phyloP scores from a whole-genome alignment of 2,888 invertebrate species.

The Melangyna quadrimaculata region DNA sequence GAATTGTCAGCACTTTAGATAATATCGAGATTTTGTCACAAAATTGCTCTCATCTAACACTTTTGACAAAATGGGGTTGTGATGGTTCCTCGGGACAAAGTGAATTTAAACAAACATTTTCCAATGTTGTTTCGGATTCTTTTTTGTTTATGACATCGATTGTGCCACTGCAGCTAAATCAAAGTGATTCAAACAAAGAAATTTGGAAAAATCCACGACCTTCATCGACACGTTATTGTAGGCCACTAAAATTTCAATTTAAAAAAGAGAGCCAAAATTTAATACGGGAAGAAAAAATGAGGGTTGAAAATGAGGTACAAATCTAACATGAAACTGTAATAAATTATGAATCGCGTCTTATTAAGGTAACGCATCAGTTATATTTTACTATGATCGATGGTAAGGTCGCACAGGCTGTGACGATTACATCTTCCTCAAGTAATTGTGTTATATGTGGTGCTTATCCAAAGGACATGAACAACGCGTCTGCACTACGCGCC shows the following conservation, averaged over 20 bases:
- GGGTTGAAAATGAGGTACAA: slow-evolving; percentile 14
- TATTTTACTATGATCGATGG: slow-evolving; percentile 28
- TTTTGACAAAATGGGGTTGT: slow-evolving; percentile 24
- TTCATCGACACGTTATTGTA: slow-evolving; percentile 21
- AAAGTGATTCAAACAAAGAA: not conserved
- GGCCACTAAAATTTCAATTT: slow-evolving; percentile 14
- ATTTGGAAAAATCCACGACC: slow-evolving; percentile 16
- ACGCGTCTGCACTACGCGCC: not conserved
- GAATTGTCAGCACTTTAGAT: not conserved
- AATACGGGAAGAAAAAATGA: not conserved
- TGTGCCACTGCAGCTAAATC: slow-evolving; percentile 9
- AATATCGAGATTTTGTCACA: not conserved
- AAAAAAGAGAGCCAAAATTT: not conserved
- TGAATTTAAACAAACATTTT: slow-evolving; percentile 17
- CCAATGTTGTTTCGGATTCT: not conserved
- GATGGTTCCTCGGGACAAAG: slow-evolving; percentile 14
- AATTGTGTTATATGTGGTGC: slow-evolving; percentile 24
- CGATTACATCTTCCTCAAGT: slow-evolving; percentile 4
- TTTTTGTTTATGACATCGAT: slow-evolving; percentile 25
- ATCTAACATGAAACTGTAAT: not conserved
- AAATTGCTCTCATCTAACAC: not conserved
- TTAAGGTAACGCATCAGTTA: slow-evolving; percentile 10
- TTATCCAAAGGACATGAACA: slow-evolving; percentile 15
- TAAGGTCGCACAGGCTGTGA: slow-evolving; percentile 9
- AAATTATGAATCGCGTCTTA: not conserved